Conservation (phyloP, 1,140 invertebrate species). For the Hylyphantes graminicola region DNA sequence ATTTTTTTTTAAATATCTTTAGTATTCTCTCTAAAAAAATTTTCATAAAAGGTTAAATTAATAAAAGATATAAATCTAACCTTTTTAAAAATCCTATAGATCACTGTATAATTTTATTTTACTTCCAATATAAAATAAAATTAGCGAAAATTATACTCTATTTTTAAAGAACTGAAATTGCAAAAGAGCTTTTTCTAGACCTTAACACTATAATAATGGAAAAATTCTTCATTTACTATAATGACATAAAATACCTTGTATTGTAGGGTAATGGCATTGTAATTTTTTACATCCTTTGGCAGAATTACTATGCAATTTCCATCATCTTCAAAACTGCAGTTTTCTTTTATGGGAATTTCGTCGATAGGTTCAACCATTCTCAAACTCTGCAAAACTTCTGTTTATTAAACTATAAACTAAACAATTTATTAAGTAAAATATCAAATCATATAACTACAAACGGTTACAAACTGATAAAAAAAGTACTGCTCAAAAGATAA, state of each 20-base stretch:
- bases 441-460: too few relatives aligned
- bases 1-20: too few relatives aligned
- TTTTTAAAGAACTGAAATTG: neutral
- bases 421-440: too few relatives aligned
- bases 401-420: too few relatives aligned
- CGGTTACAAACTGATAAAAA: too few relatives aligned
- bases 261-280: conserved; percentile 29
- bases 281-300: conserved; percentile 39
- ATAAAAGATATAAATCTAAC: neutral
- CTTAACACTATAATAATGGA: neutral
- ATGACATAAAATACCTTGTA: neutral
- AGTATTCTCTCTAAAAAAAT: too few relatives aligned
- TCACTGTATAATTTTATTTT: too few relatives aligned
- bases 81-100: neutral
- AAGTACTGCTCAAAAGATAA: too few relatives aligned
- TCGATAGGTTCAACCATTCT: neutral
- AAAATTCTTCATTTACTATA: neutral
- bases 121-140: too few relatives aligned
- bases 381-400: neutral
- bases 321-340: neutral
- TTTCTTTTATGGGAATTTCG: neutral
- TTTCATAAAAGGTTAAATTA: neutral
- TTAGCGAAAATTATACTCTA: neutral
- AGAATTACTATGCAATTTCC: neutral
- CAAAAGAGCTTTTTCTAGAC: neutral